Conservation (phyloP, 92 coral and sea anemone genomes). For the Meandrina meandrites region DNA sequence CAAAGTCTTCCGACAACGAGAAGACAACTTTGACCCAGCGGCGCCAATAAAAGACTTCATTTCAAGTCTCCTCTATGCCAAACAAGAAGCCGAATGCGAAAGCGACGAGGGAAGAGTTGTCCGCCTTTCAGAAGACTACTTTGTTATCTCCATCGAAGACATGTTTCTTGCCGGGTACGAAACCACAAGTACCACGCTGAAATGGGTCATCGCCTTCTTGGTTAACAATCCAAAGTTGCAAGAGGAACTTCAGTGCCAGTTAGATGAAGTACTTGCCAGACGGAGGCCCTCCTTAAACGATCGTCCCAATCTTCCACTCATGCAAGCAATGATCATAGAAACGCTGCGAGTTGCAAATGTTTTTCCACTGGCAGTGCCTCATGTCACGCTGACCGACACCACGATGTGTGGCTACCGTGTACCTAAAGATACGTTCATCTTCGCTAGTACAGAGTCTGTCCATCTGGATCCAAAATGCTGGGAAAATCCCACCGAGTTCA, state of each 20-base stretch:
- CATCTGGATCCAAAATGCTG: conserved; percentile 36
- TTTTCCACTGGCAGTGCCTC: conserved; percentile 47
- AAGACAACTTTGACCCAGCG: conserved; percentile 22
- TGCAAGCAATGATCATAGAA: conserved; percentile 52
- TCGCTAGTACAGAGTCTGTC: conserved; percentile 29
- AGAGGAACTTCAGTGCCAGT: conserved; percentile 41
- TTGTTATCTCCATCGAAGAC: conserved; percentile 37
- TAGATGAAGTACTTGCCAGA: conserved; percentile 32
- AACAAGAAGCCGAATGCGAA: not conserved
- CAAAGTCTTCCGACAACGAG: not conserved
- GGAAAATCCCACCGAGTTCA: conserved; percentile 17
- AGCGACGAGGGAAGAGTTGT: conserved; percentile 30
- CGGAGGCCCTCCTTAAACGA: conserved; percentile 41
- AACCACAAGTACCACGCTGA: conserved; percentile 38
- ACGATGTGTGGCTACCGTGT: conserved; percentile 43
- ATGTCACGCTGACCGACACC: conserved; percentile 41
- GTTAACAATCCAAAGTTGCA: conserved; percentile 37
- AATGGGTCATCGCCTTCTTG: conserved; percentile 40
- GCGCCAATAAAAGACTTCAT: conserved; percentile 12
- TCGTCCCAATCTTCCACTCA: conserved; percentile 48
- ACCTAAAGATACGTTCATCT: conserved; percentile 26
- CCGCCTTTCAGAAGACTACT: conserved; percentile 29
- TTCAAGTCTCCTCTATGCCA: conserved; percentile 12
- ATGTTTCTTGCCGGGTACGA: conserved; percentile 51
- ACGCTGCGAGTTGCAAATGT: conserved; percentile 8